Base-by-base conservation (phyloP, 2,888 invertebrate species). In the Bedellia somnulentella region DNA sequence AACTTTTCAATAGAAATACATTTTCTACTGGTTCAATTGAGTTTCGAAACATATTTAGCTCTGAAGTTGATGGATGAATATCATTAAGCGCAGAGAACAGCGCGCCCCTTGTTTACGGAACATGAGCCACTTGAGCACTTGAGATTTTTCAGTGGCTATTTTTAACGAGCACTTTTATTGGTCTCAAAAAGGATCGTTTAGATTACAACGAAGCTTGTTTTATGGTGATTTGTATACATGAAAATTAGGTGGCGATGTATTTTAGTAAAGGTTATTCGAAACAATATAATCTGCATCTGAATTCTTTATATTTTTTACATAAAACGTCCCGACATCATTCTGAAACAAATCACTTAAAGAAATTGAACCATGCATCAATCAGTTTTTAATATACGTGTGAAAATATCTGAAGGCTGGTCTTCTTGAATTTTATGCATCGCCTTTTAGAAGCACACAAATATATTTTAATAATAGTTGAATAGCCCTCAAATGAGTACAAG, bases 171-270 rank as follows among this genome's bases (percentile, higher is more conserved):
- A 59, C 54, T 70, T 71, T 71, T 71, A 73, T 70, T 70, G 67
- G 68, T 66, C 71, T 64, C 64, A 67, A 70, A 73, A 66, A 67
- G 58, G 71, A 66, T 66, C 66, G 70, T 71, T 75, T 64, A 75
- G 73, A 75, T 73, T 70, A 71, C 55, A 40, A 43, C 52, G 50
- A 58, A 54, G 58, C 56, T 51, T 53, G 49, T 51, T 54, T 52
- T 58, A 29, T 14, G 29, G 29, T 31, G 26, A 31, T 26, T 31
- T 31, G 32, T 14, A 11, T 3, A 49, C 56, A 56, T 63, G 58
- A 66, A 60, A 59, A 67, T 68, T 60, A 56, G 56, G 58, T 54
- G 52, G 44, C n/a, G n/a, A n/a, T n/a, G n/a, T n/a, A n/a, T n/a
- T n/a, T n/a, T n/a, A n/a, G n/a, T n/a, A n/a, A n/a, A n/a, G n/a